These are phyloP conservation scores for Centruroides vittatus DNA, from an alignment of 1,140 invertebrate species.

Conservation along the genomic window DNA sequence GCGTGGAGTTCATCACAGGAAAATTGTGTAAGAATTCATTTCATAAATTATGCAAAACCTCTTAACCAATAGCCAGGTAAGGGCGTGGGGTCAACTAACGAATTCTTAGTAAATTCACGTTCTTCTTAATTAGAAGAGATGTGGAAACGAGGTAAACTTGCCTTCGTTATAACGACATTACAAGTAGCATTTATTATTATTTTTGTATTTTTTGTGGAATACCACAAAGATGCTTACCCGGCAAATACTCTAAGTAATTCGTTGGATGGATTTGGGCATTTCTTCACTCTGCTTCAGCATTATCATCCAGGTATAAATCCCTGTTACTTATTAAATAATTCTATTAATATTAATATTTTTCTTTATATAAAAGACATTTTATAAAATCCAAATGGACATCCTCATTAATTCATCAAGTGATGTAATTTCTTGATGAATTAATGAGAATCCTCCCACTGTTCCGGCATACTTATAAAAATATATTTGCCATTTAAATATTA, in stretches of 20 bases:
- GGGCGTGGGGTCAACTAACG: too few species aligned
- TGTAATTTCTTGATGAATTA: neutral
- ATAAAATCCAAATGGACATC: neutral
- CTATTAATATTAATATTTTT: neutral
- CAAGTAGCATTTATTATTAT: constrained; percentile 30
- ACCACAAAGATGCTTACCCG: constrained; percentile 24
- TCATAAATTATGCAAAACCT: too few species aligned
- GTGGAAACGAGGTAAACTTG: constrained; percentile 18
- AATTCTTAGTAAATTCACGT: too few species aligned
- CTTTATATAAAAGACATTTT: neutral
- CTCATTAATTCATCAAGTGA: neutral
- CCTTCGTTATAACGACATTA: constrained; percentile 23
- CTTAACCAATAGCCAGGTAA: too few species aligned
- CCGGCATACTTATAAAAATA: neutral
- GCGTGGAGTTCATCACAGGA: too few species aligned
- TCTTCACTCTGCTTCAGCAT: constrained; percentile 17
- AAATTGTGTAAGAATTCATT: too few species aligned
- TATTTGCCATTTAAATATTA: too few species aligned
- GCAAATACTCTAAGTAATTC: neutral
- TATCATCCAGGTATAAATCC: constrained; percentile 22
- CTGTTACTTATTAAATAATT: neutral
- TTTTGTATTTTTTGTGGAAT: constrained; percentile 28
- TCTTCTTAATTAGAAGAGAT: neutral
- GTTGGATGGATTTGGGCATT: constrained; percentile 13
- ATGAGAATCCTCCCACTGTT: neutral